phyloP scores from a whole-genome alignment of 2,113 vertebrate genomes.

The Oryzias celebensis region DNA sequence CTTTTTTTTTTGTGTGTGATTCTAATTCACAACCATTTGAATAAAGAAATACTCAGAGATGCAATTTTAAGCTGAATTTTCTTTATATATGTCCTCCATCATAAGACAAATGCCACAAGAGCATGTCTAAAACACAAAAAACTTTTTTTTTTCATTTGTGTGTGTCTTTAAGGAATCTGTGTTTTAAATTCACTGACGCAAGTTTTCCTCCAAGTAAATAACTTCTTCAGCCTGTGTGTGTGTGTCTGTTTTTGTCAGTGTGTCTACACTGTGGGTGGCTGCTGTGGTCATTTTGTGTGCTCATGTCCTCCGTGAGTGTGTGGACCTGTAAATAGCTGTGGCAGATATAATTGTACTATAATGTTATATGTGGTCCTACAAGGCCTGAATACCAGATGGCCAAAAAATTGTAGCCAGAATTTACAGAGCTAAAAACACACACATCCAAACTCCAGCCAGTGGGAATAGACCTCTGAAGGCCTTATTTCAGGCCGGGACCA shows the following conservation, averaged over 20 bases:
- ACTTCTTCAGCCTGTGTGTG: not conserved
- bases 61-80: too few relatives aligned
- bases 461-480: conserved; percentile 64
- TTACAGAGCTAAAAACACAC: conserved; percentile 54
- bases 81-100: too few relatives aligned
- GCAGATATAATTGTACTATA: conserved; percentile 49
- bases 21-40: too few relatives aligned
- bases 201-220: too few relatives aligned
- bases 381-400: conserved; percentile 75
- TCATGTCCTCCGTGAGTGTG: conserved; percentile 30
- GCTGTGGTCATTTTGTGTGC: conserved; percentile 19
- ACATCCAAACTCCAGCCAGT: conserved; percentile 26
- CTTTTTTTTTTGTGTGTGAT: too few relatives aligned
- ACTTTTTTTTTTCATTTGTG: too few relatives aligned
- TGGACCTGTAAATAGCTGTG: conserved; percentile 66
- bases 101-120: too few relatives aligned
- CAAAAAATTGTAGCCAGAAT: conserved; percentile 57
- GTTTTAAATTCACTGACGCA: not conserved
- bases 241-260: conserved; percentile 13
- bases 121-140: too few relatives aligned
- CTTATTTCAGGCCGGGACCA: conserved; percentile 59
- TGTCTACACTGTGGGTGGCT: conserved; percentile 19
- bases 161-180: not conserved
- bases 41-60: too few relatives aligned
- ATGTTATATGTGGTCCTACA: conserved; percentile 62